phyloP scores from a whole-genome alignment of 64 coral and sea anemone species.

The Stylophora pistillata region DNA sequence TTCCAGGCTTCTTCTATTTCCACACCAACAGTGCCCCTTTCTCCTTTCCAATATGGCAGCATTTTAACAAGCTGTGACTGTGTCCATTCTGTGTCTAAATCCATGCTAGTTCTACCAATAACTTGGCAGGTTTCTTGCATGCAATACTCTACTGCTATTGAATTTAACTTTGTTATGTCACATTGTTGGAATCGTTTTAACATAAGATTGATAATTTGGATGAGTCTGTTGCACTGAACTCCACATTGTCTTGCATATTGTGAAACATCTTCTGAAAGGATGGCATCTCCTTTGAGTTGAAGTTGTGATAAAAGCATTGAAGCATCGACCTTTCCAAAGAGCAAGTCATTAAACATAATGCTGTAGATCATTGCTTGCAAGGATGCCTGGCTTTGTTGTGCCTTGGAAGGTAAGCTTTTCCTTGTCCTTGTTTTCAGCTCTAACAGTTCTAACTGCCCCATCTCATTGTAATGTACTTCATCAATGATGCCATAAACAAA shows the following conservation, averaged over 20 bases:
- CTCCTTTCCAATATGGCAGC: conserved; percentile 68
- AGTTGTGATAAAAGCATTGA: conserved; percentile 34
- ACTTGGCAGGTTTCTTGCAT: conserved; percentile 41
- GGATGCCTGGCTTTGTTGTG: conserved; percentile 50
- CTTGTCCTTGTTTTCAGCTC: conserved; percentile 71
- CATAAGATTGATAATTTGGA: conserved; percentile 48
- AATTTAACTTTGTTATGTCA: conserved; percentile 24
- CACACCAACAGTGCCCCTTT: conserved; percentile 50
- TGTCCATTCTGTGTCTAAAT: conserved; percentile 61
- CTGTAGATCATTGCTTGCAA: conserved; percentile 75
- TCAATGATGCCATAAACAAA: conserved; percentile 80
- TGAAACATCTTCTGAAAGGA: conserved; percentile 49
- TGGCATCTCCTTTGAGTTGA: conserved; percentile 26
- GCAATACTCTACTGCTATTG: conserved; percentile 48
- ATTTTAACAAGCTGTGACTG: conserved; percentile 43
- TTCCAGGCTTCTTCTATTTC: conserved; percentile 85
- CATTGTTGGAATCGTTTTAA: conserved; percentile 41
- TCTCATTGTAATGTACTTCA: conserved; percentile 62
- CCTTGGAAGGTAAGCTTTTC: conserved; percentile 25
- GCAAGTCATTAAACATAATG: conserved; percentile 70
- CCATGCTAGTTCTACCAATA: conserved; percentile 35
- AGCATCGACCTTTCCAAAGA: conserved; percentile 27
- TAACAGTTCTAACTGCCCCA: conserved; percentile 51
- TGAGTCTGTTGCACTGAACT: conserved; percentile 28
- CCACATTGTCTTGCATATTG: conserved; percentile 50